Evolutionary conservation across 53 echinoderm and acorn worm genomes (phyloP), one percentile per base, ranked within the genome.

Genomic region (Henricia sp.): DNA sequence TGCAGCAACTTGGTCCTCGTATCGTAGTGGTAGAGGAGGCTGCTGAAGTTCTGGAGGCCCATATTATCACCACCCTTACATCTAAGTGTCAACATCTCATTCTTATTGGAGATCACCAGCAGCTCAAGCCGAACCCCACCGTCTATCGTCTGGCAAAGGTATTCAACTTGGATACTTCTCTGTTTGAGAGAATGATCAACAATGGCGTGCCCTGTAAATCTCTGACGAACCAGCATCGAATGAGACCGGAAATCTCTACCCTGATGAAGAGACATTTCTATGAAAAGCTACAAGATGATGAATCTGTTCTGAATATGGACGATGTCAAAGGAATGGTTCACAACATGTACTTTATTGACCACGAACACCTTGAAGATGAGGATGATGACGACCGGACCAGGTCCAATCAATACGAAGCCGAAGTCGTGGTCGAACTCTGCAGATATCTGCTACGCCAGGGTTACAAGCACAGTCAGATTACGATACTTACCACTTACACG

Each of bases 81-180:
- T 25, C 52, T 19, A 43, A 88, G 37, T 93, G 93, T 78, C 76
- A 97, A 26, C 97, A 97, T 41, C 78, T 97, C 6, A 97, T 97
- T 37, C 90, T 97, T 4, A 97, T 97, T 12, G 97, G 97, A 70
- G 97, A 97, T 52, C 97, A 97, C 59, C 97, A 97, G 27, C 99
- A 97, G 69, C 65, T 97, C 14, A 75, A 89, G 38, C 99, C 99
- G 12, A 97, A 94, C 59, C 99, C 99, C 43, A 94, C 88, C 2
- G 94, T 97, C 10, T 94, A 94, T 68, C 74, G 80, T 19, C 87
- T 97, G 46, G 94, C 92, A 0, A 92, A 77, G 34, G 52, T 85
- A 14, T 97, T 87, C 67, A 82, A 97, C 24, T 50, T 97, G 38
- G 93, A 97, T 38, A 86, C 90, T 0, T 97, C 99, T 25, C 68